Evolutionary conservation across 2,888 invertebrate species (phyloP).

Genomic region (Pseudanteris insignis): DNA sequence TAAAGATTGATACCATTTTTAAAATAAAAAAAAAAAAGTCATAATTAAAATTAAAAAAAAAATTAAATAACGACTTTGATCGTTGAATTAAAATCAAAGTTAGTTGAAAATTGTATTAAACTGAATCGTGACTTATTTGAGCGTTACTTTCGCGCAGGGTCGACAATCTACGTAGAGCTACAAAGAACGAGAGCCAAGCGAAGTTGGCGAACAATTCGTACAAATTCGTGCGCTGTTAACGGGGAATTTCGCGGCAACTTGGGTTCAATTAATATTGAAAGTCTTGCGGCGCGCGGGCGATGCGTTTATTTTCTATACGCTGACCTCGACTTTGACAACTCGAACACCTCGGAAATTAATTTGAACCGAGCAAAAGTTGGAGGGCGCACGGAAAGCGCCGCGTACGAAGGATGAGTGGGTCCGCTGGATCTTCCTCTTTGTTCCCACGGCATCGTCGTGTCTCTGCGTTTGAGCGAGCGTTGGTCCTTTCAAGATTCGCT

Average conservation of each 20-base stretch:
- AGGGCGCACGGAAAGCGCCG: constrained; percentile 36
- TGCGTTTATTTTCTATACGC: constrained; percentile 31
- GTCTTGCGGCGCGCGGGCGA: constrained; percentile 17
- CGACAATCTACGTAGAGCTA: constrained; percentile 4
- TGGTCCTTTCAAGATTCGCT: constrained; percentile 55
- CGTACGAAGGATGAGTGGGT: constrained; percentile 32
- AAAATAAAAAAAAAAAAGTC: no score
- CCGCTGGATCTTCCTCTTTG: constrained; percentile 55
- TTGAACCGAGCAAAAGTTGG: constrained; percentile 29
- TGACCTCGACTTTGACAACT: constrained; percentile 39
- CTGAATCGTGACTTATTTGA: no score
- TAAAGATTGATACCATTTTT: no score
- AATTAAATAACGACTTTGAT: no score
- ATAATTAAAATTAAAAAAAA: no score
- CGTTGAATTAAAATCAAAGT: no score
- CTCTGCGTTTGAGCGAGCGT: constrained; percentile 44
- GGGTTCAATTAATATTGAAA: constrained; percentile 35
- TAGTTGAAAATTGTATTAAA: no score
- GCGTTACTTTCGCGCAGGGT: constrained; percentile 1
- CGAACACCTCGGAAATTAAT: constrained; percentile 42
- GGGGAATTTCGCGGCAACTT: constrained; percentile 11
- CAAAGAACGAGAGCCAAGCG: constrained; percentile 3
- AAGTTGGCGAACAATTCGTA: constrained; percentile 11
- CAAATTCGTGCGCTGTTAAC: constrained; percentile 6
- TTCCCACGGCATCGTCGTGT: constrained; percentile 59